Percentiles rank a stretch among this genome's conserved stretches.
Evolutionary conservation across 2,797 vertebrate species (phyloP).

Genomic region (Chaetodon trifasciatus): DNA sequence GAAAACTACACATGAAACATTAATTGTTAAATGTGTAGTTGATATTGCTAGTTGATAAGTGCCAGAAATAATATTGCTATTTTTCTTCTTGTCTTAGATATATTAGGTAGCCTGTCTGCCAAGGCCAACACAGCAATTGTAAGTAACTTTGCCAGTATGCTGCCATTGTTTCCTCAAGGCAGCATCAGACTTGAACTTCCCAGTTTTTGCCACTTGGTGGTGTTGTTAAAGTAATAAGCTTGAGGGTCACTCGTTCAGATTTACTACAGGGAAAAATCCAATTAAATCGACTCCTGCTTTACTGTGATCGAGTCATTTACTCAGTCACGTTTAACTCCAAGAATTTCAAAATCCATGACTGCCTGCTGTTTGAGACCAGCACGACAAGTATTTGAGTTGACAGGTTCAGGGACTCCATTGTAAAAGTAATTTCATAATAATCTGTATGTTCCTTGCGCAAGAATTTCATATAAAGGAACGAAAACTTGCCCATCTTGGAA

Average conservation of each 20-base stretch:
- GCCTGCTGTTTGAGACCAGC: not conserved
- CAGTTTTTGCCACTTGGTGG: constrained; percentile 54
- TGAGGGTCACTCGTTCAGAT: constrained; percentile 36
- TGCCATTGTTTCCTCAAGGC: constrained; percentile 19
- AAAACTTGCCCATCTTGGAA: not conserved
- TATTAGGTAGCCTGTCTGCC: not conserved
- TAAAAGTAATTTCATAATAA: not conserved
- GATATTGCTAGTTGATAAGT: not conserved
- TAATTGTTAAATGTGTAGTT: not conserved
- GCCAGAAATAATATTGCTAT: not conserved
- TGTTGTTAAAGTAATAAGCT: constrained; percentile 26
- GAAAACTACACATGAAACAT: not conserved
- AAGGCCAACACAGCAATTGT: not conserved
- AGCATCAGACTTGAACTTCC: not conserved
- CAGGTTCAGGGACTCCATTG: not conserved
- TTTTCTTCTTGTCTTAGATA: not conserved
- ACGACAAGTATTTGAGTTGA: not conserved
- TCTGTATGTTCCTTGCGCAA: not conserved
- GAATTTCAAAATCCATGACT: constrained; percentile 10
- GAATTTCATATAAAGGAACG: not conserved
- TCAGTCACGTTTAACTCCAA: constrained; percentile 35
- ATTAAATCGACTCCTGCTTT: constrained; percentile 59
- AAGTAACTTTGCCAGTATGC: not conserved
- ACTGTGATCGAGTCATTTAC: constrained; percentile 12
- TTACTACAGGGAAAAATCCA: constrained; percentile 62